Percentiles rank a stretch among this genome's conserved stretches.
These are phyloP conservation scores for Dynastes grantii DNA, from an alignment of 2,888 invertebrate genomes.

Conservation along the genomic window DNA sequence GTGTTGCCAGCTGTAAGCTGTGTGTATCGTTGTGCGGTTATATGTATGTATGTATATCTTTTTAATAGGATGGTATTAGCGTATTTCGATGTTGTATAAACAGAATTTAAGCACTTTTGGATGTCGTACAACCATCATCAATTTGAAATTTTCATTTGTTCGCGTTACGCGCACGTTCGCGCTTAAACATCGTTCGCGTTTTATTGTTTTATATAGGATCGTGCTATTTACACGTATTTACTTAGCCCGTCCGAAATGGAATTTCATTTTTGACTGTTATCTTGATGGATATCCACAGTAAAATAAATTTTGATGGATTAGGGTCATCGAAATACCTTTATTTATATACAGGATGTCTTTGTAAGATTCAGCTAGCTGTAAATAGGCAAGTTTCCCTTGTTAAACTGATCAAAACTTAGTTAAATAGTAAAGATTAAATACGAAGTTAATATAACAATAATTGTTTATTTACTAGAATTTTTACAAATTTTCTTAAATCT, in stretches of 20 bases:
- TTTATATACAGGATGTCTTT: neutral
- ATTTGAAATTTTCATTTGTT: conserved; percentile 36
- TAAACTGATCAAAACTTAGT: no score
- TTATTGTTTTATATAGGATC: neutral
- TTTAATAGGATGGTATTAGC: conserved; percentile 45
- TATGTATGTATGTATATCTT: conserved; percentile 27
- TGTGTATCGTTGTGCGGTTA: conserved; percentile 40
- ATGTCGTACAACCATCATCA: conserved; percentile 41
- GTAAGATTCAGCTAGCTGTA: no score
- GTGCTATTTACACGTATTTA: neutral
- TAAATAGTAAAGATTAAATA: no score
- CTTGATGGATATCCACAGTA: conserved; percentile 1
- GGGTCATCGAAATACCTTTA: neutral
- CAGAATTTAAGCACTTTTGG: conserved; percentile 45
- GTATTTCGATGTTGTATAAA: conserved; percentile 44
- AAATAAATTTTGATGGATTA: neutral
- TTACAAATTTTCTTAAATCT: no score
- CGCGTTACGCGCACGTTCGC: neutral
- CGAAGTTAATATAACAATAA: no score
- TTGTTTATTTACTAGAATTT: no score
- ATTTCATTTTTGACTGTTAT: neutral
- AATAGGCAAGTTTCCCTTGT: no score
- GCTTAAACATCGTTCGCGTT: neutral
- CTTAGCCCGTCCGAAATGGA: neutral
- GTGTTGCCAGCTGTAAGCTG: conserved; percentile 35